phyloP scores from a whole-genome alignment of 2,113 vertebrate species.

The Zootoca vivipara region DNA sequence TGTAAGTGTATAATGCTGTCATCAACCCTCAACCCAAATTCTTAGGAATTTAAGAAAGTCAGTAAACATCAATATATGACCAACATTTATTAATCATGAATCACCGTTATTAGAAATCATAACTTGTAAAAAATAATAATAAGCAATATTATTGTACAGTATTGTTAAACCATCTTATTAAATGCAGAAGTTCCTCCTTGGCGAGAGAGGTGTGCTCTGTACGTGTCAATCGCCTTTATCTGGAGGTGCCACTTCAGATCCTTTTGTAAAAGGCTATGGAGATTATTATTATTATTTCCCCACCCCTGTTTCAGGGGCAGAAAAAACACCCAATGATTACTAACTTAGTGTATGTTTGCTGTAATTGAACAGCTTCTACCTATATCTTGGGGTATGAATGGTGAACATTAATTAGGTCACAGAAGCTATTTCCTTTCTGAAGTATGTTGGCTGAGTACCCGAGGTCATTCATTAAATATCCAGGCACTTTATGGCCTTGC shows the following conservation, averaged over 20 bases:
- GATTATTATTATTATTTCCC: background rate
- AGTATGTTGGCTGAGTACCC: constrained; percentile 1
- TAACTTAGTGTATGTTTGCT: constrained; percentile 10
- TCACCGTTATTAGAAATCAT: too few relatives aligned
- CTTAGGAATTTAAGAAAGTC: too few relatives aligned
- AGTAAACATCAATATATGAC: too few relatives aligned
- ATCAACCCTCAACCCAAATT: too few relatives aligned
- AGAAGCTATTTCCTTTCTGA: constrained; percentile 23
- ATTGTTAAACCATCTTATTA: too few relatives aligned
- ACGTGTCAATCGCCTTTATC: too few relatives aligned
- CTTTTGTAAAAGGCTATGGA: constrained; percentile 3
- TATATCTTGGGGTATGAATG: constrained; percentile 17
- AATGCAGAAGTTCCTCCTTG: too few relatives aligned
- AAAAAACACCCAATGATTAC: constrained; percentile 7
- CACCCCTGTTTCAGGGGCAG: accelerated
- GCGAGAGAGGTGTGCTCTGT: too few relatives aligned
- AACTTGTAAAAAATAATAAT: too few relatives aligned
- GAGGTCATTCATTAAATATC: constrained; percentile 46
- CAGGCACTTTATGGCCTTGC: constrained; percentile 22
- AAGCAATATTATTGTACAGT: too few relatives aligned
- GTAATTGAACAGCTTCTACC: constrained; percentile 30
- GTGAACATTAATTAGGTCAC: background rate
- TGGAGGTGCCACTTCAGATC: background rate
- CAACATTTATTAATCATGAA: too few relatives aligned
- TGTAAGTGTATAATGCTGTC: too few relatives aligned